Conservation (phyloP, 1,140 invertebrate species). For the Leptinotarsa texana region DNA sequence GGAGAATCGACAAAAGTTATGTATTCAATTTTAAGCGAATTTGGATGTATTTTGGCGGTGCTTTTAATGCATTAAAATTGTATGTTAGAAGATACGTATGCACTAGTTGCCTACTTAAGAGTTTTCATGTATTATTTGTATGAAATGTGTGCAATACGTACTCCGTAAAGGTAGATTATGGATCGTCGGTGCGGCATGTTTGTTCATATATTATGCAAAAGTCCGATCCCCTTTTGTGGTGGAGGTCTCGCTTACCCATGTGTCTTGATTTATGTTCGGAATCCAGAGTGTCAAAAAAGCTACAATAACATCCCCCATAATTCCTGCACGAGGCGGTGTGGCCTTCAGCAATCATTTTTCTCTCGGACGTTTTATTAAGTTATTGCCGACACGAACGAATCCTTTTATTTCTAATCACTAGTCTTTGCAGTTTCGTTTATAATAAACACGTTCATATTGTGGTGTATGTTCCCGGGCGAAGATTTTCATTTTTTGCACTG, state of each 20-base stretch:
- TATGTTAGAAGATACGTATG: not conserved
- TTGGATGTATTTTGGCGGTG: not conserved
- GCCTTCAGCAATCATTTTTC: not conserved
- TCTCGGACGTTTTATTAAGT: too few species aligned
- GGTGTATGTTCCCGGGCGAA: too few species aligned
- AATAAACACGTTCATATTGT: too few species aligned
- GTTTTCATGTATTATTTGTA: conserved; percentile 6
- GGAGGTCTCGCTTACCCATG: conserved; percentile 1
- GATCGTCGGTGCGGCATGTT: not conserved
- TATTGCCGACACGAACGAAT: too few species aligned
- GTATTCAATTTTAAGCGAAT: not conserved
- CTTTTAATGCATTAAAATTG: conserved; percentile 3
- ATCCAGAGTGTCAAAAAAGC: conserved; percentile 1
- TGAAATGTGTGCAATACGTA: conserved; percentile 3
- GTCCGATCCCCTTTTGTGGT: conserved; percentile 1
- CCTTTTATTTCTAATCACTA: too few species aligned
- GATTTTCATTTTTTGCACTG: too few species aligned
- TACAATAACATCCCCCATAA: conserved; percentile 4
- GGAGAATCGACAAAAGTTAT: not conserved
- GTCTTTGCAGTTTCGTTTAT: too few species aligned
- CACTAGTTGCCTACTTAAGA: not conserved
- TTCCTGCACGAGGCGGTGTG: not conserved
- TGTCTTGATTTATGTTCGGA: conserved; percentile 7
- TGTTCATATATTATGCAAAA: conserved; percentile 6
- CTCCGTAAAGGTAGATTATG: conserved; percentile 8